Conservation (phyloP, 2,888 invertebrate genomes). For the Pimpla rufipes region DNA sequence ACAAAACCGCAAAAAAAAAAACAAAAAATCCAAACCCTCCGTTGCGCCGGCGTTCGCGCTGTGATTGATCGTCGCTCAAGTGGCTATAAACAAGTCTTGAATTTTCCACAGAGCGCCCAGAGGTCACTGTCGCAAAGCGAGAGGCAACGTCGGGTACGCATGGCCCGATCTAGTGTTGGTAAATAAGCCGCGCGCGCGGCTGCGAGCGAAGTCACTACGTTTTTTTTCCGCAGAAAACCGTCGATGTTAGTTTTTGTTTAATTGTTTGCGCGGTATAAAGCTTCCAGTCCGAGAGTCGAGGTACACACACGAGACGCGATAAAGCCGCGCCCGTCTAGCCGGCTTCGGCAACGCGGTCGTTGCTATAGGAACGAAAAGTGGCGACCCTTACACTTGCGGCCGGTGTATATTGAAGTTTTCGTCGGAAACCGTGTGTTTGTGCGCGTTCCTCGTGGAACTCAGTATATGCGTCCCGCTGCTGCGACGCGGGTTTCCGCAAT, state of each 20-base stretch:
- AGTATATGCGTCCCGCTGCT: background rate
- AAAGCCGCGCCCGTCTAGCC: slow-evolving; percentile 7
- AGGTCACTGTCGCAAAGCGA: no score
- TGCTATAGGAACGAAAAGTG: slow-evolving; percentile 28
- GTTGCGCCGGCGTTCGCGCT: background rate
- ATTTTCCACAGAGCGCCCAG: background rate
- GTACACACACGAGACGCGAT: background rate
- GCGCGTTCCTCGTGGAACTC: background rate
- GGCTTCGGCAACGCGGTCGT: background rate
- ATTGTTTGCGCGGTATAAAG: background rate
- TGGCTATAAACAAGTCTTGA: background rate
- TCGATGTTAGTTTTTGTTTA: background rate
- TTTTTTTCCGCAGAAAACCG: background rate
- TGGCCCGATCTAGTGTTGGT: no score
- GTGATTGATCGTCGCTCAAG: background rate
- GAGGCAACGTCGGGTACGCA: no score
- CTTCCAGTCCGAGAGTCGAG: slow-evolving; percentile 3
- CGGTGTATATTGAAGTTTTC: slow-evolving; percentile 7
- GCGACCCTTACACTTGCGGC: background rate
- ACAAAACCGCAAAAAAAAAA: background rate
- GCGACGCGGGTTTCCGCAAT: slow-evolving; percentile 11
- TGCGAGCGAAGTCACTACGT: no score
- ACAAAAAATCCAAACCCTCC: background rate
- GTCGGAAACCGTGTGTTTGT: background rate
- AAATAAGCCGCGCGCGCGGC: background rate